Evolutionary conservation across 2,888 invertebrate species (phyloP), one percentile per base, ranked within the genome.

Genomic region (Yponomeuta evonymella): DNA sequence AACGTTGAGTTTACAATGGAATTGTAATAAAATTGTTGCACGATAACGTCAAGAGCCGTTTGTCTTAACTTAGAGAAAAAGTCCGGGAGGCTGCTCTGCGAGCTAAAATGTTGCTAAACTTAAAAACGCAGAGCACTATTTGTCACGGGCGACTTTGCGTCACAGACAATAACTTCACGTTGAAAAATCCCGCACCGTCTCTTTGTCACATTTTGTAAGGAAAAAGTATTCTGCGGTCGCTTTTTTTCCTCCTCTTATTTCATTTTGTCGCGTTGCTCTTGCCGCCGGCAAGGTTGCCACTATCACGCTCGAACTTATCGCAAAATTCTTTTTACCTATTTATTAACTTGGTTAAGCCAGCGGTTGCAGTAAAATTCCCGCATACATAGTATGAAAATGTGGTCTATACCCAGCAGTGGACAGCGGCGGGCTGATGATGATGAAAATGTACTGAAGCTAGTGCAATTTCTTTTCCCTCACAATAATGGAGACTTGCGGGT

Each of bases 161-260:
- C 87, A 83, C 83, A 79, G 85, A 88, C 85, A 87, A 89, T 89
- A 89, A 88, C 85, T 88, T 81, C 80, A 81, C 84, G 87, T 81
- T 85, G 86, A 84, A 83, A 87, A 87, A 86, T 88, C 87, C 86
- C 85, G 83, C 83, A 83, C 84, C 84, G 81, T 81, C 85, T 84
- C 86, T 86, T 88, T 89, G 86, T 89, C 84, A 88, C 83, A 85
- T 88, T 89, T 88, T 82, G 81, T 82, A 76, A 84, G 85, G 87
- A 84, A 88, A 87, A 88, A 85, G 82, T 83, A 79, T 79, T 80
- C 79, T 76, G 75, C 78, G 81, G 84, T 58, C 51, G 51, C 51
- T 84, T 83, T 88, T 33, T 67, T 67, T 48, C 33, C 15, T 43
- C 65, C 65, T 12, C 33, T 86, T 83, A 83, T 87, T 88, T 86